Percentiles rank a stretch among this genome's conserved stretches.
phyloP scores from a whole-genome alignment of 2,113 vertebrate species.

The Dipodomys ordii region DNA sequence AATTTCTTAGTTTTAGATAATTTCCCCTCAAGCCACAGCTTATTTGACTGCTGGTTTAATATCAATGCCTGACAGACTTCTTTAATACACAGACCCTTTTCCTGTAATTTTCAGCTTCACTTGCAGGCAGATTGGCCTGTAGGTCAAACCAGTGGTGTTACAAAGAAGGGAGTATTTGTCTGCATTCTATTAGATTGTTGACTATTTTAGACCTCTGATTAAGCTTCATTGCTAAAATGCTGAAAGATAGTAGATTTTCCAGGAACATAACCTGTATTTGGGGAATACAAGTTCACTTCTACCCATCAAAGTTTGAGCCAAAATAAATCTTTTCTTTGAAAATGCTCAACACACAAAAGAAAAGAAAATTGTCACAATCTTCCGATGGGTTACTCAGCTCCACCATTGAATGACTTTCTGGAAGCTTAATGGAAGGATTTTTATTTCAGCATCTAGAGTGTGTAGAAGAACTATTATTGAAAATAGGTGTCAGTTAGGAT shows the following conservation, averaged over 20 bases:
- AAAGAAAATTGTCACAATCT: background rate
- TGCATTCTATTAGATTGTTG: background rate
- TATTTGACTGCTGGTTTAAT: background rate
- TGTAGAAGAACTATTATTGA: background rate
- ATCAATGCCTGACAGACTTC: background rate
- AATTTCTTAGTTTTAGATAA: constrained; percentile 10
- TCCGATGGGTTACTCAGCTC: background rate
- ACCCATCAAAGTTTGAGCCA: background rate
- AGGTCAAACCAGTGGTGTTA: background rate
- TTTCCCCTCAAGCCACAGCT: background rate
- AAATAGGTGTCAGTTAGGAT: background rate
- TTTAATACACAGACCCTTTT: background rate
- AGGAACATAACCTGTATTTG: background rate
- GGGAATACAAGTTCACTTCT: background rate
- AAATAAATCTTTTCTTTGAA: constrained; percentile 6
- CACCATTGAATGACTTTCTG: background rate
- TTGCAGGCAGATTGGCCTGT: background rate
- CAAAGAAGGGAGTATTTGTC: background rate
- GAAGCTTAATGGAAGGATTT: background rate
- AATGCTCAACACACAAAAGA: constrained; percentile 6
- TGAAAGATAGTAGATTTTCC: constrained; percentile 19
- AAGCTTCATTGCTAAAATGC: background rate
- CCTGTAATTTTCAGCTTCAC: background rate
- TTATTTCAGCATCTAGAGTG: constrained; percentile 51
- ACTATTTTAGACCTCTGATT: background rate